A percentile compares a stretch with the other conserved stretches of the same genome.
Conservation (phyloP, 2,888 invertebrate genomes). For the Sminthurinus aureus region DNA sequence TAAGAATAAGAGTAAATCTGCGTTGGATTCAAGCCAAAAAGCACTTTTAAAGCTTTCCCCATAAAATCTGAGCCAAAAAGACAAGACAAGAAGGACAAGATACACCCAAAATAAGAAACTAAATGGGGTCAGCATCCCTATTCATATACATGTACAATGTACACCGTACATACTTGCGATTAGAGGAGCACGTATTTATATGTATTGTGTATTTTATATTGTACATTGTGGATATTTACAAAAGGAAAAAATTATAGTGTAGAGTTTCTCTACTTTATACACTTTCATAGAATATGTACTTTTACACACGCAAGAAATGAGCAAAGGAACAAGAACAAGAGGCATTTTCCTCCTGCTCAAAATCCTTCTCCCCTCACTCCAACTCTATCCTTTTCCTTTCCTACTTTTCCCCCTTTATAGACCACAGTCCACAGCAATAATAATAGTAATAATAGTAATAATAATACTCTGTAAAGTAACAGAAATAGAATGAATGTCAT, state of each 20-base stretch:
- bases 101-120: constrained; percentile 40
- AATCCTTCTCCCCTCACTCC: neutral
- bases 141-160: neutral
- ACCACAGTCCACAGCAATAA: neutral
- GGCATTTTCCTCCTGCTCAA: neutral
- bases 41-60: constrained; percentile 50
- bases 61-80: constrained; percentile 52
- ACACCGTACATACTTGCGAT: too few relatives aligned
- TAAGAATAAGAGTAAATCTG: constrained; percentile 51
- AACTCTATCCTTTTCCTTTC: neutral
- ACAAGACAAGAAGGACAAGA: constrained; percentile 41
- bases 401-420: neutral
- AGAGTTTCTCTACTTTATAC: neutral
- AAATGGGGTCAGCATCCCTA: constrained; percentile 43
- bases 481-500: constrained; percentile 2
- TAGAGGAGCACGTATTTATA: too few relatives aligned
- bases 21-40: constrained; percentile 49
- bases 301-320: neutral
- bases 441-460: neutral
- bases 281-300: too few relatives aligned
- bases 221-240: neutral
- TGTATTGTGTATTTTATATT: neutral
- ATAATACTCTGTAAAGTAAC: neutral
- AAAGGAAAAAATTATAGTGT: constrained; percentile 43
- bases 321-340: neutral